Evolutionary conservation across 2,113 vertebrate species (phyloP), one percentile per base, ranked within the genome.

Genomic region (Miniopterus natalensis): DNA sequence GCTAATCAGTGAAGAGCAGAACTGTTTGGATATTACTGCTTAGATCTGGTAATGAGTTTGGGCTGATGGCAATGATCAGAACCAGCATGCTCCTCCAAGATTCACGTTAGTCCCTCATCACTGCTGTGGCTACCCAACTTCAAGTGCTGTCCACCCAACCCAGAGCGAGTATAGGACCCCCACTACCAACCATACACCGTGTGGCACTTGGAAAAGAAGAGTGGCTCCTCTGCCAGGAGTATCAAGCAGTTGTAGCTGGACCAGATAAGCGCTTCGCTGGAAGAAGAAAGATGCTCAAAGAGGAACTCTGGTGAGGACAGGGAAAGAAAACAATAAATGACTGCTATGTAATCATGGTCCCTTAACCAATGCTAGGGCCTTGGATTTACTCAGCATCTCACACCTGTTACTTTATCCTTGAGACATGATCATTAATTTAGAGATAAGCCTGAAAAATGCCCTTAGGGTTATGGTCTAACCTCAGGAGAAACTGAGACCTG

Each of bases 201-300:
- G 98, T 99, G 99, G 96, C 99, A 99, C 98, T 99, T 99, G 0
- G 99, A 99, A 98, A 99, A 99, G 98, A 99, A 99, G 89, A 99
- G 98, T 0, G 98, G 98, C 61, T 99, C 99, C 92, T 99, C 98
- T 6, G 98, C 99, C 83, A 99, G 98, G 36, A 99, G 98, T 9
- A 99, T 97, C 97, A 99, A 97, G 95, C 99, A 99, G 96, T 97
- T 99, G 96, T 99, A 99, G 95, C 99, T 97, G 8, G 99, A 99
- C 99, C 99, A 99, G 97, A 99, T 97, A 49, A 99, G 98, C 81
- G 98, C 97, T 94, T 99, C 99, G 47, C 96, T 99, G 84, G 96
- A 98, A 84, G 98, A 98, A 9, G 95, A 98, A 57, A 99, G 98
- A 93, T 98, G 98, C 96, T 99, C 99, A 89, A 99, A 99, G 94